Percentiles rank a stretch among this genome's conserved stretches.
Conservation (phyloP, 2,888 invertebrate genomes). For the Blastobasis lacticolella region DNA sequence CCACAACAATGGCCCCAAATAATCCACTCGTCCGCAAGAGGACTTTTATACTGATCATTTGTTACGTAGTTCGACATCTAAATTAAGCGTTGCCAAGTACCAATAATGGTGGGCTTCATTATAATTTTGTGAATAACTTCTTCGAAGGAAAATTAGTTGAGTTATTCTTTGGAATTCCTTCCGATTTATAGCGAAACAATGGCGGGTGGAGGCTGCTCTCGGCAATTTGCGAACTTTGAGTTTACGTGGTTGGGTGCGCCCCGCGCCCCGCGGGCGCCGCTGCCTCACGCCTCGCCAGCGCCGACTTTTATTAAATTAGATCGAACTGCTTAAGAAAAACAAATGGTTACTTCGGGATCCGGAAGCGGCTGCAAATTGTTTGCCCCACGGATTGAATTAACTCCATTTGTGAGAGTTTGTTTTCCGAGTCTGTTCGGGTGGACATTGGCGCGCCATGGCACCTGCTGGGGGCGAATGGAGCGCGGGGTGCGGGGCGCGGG, state of each 20-base stretch:
- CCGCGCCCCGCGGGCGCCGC: constrained; percentile 1
- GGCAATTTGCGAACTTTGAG: constrained; percentile 37
- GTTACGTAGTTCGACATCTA: no score
- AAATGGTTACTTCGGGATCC: neutral
- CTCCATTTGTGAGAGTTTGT: neutral
- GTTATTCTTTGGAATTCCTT: constrained; percentile 32
- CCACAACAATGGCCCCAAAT: no score
- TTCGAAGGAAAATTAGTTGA: constrained; percentile 28
- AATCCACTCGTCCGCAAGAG: no score
- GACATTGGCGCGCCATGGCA: neutral
- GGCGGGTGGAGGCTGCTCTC: constrained; percentile 17
- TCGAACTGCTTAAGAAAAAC: constrained; percentile 2
- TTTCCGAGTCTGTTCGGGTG: neutral
- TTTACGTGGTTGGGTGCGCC: constrained; percentile 26
- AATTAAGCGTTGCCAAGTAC: constrained; percentile 6
- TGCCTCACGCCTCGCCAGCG: constrained; percentile 2
- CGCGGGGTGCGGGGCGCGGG: constrained; percentile 3
- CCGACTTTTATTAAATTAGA: constrained; percentile 7
- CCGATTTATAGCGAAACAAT: constrained; percentile 50
- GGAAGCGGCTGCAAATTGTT: neutral
- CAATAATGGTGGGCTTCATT: constrained; percentile 30
- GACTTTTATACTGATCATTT: no score
- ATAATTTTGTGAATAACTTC: constrained; percentile 37
- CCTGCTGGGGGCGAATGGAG: no score
- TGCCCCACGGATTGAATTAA: neutral